Conservation (phyloP, 2,888 invertebrate genomes). For the Polyommatus icarus region DNA sequence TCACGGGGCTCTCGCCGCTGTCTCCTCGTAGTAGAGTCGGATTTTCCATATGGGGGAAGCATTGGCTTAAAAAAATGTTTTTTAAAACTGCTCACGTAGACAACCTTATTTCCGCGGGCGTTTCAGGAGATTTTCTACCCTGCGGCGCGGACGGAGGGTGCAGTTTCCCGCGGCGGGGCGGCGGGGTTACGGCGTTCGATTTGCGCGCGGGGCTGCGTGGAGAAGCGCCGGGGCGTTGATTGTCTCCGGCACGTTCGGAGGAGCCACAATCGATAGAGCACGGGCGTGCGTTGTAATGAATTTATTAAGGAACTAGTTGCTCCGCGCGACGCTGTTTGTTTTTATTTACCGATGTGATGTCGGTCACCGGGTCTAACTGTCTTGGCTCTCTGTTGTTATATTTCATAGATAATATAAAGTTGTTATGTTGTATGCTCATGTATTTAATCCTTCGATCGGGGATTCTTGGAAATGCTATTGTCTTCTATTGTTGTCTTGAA, state of each 20-base stretch:
- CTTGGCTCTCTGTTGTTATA: not conserved
- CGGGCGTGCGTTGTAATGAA: slow-evolving; percentile 79
- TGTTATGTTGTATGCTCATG: too few relatives aligned
- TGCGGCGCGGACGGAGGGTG: slow-evolving; percentile 38
- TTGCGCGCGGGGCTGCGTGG: slow-evolving; percentile 61
- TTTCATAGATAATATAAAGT: not conserved
- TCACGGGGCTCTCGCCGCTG: slow-evolving; percentile 38
- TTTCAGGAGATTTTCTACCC: slow-evolving; percentile 43
- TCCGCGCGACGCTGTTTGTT: slow-evolving; percentile 48
- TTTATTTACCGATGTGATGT: slow-evolving; percentile 26
- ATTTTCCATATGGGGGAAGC: slow-evolving; percentile 39
- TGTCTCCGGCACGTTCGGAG: slow-evolving; percentile 78
- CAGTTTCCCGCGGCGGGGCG: slow-evolving; percentile 38
- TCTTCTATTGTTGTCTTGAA: too few relatives aligned
- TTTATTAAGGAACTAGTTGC: slow-evolving; percentile 71
- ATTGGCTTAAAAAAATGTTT: slow-evolving; percentile 66
- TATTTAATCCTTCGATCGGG: too few relatives aligned
- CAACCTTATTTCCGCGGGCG: slow-evolving; percentile 43
- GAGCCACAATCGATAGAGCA: slow-evolving; percentile 79
- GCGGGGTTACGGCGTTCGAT: not conserved
- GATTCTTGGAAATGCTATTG: too few relatives aligned
- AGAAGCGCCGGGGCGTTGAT: slow-evolving; percentile 77
- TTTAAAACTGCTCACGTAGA: slow-evolving; percentile 50
- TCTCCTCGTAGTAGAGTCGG: slow-evolving; percentile 23
- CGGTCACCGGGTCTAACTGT: not conserved